Evolutionary conservation across 2,113 vertebrate species (phyloP).

Genomic region (Vulpes ferrilata): DNA sequence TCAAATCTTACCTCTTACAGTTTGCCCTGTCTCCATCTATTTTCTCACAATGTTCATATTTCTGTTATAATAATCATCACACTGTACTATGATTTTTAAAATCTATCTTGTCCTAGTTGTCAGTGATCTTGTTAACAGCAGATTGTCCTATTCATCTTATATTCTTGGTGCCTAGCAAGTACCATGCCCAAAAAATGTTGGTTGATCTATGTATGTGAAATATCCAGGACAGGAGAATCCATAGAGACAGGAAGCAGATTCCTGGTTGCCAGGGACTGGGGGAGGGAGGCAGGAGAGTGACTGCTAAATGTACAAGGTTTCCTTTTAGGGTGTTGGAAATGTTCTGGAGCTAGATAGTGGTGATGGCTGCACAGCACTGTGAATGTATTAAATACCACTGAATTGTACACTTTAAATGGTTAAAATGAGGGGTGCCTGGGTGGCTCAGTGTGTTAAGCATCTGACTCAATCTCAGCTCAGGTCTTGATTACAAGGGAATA

Average conservation of each 20-base stretch:
- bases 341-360: not conserved
- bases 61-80: not conserved
- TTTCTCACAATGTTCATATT: not conserved
- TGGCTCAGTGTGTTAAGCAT: not conserved
- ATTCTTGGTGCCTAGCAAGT: not conserved
- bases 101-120: not conserved
- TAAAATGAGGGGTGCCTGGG: not conserved
- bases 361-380: not conserved
- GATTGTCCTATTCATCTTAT: not conserved
- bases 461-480: not conserved
- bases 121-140: not conserved
- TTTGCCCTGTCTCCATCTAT: not conserved
- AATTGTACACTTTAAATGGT: not conserved
- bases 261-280: too few species aligned
- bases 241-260: not conserved
- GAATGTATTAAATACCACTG: not conserved
- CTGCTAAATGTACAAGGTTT: not conserved
- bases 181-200: not conserved
- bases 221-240: not conserved
- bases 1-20: not conserved
- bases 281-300: fast-evolving
- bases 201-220: not conserved
- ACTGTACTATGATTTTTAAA: not conserved
- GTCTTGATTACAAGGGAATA: not conserved
- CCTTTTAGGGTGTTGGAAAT: not conserved